These are phyloP conservation scores for Ciconia nigra DNA, from an alignment of 2,797 vertebrate species.

Conservation along the genomic window DNA sequence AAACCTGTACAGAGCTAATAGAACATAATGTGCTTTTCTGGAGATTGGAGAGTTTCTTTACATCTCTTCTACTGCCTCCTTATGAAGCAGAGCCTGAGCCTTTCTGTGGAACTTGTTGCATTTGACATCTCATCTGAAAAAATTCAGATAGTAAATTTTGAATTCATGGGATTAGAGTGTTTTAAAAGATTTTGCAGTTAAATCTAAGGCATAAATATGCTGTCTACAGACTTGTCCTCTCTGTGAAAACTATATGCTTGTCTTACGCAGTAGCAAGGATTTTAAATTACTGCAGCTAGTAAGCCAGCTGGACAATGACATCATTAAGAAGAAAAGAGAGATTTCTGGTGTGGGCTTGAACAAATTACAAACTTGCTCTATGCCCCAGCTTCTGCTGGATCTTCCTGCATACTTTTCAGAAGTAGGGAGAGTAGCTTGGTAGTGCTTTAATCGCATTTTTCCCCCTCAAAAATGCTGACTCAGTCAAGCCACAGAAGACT, in stretches of 20 bases:
- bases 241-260: background rate
- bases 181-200: background rate
- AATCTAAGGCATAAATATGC: background rate
- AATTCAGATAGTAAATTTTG: background rate
- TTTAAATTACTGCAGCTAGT: background rate
- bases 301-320: background rate
- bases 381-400: background rate
- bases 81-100: background rate
- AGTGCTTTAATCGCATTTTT: background rate
- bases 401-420: background rate
- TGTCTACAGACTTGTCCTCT: background rate
- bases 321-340: background rate
- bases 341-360: background rate
- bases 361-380: background rate
- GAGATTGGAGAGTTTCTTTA: background rate
- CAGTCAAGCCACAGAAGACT: background rate
- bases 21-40: background rate
- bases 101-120: background rate
- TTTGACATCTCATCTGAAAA: background rate
- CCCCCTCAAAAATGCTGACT: background rate
- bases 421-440: background rate
- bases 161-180: background rate
- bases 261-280: background rate
- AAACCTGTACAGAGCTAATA: background rate
- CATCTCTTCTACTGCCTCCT: background rate